These are phyloP conservation scores for Lordiphosa mommai DNA, from an alignment of 1,140 invertebrate species.

Conservation along the genomic window DNA sequence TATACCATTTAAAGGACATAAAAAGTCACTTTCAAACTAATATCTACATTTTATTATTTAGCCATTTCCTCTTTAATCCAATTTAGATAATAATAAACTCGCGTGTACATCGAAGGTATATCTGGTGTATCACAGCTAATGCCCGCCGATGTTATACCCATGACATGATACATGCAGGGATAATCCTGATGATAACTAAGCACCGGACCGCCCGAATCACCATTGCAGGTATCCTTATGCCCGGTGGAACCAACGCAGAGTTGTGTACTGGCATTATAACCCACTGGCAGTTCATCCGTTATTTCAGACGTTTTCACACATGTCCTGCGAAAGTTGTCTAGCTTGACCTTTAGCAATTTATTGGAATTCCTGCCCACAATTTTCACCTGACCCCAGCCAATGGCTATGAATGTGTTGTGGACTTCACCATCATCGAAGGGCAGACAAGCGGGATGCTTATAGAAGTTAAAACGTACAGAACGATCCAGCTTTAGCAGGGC, in stretches of 20 bases:
- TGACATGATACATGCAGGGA: slow-evolving; percentile 60
- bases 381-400: slow-evolving; percentile 47
- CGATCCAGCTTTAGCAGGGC: slow-evolving; percentile 33
- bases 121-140: slow-evolving; percentile 52
- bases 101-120: slow-evolving; percentile 57
- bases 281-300: slow-evolving; percentile 70
- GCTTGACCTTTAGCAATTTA: slow-evolving; percentile 80
- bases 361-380: slow-evolving; percentile 34
- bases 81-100: slow-evolving; percentile 57
- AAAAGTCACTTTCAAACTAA: no score
- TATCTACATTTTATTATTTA: no score
- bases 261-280: slow-evolving; percentile 80
- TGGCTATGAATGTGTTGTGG: slow-evolving; percentile 30
- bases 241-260: slow-evolving; percentile 85
- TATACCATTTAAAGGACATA: no score
- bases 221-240: slow-evolving; percentile 79
- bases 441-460: slow-evolving; percentile 62
- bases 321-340: slow-evolving; percentile 45
- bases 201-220: slow-evolving; percentile 72
- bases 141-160: slow-evolving; percentile 64
- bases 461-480: slow-evolving; percentile 35
- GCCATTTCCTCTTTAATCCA: slow-evolving; percentile 56
- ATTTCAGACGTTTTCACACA: slow-evolving; percentile 57
- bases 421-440: slow-evolving; percentile 25
- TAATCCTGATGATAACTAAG: slow-evolving; percentile 38